Base-by-base conservation (phyloP, 1,140 invertebrate species). In the Pemphigus obesinymphae region DNA sequence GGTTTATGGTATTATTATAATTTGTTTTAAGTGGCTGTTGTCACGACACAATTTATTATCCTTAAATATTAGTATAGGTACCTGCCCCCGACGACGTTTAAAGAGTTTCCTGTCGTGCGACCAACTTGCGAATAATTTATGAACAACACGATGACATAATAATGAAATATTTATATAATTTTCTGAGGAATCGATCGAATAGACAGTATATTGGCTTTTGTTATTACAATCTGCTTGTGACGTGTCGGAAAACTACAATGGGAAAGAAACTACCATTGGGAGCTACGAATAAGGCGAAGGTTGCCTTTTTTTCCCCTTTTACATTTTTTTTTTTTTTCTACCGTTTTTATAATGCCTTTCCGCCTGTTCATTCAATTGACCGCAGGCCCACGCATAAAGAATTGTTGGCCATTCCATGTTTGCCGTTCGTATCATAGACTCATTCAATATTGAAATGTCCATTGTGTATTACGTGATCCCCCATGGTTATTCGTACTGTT, bases 391-490 rank as follows among this genome's bases (percentile, higher is more conserved):
- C 55, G 53, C 75, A 61, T 63, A 63, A 61, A 15, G 17, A 37
- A 80, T 23, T 20, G 50, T 78, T 20, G 50, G 23, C 76, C 53
- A 40, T 78, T 78, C 31, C 73, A n/a, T 55, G 70, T 48, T 26
- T 23, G 34, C 13, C n/a, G 4, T 55, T 45, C 55, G 13, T 61
- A 45, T 76, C 34, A 10, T 26, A 50, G n/a, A 23, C 76, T 80
- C 76, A 63, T 80, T 80, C 76, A 63, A 80, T 80, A 80, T 80
- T 63, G 76, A 80, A 61, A 63, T 45, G 55, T 63, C 76, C 55
- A 45, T 80, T 45, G 55, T 31, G 37, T n/a, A 58, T 20, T 55
- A 37, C 73, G 73, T 58, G 31, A 20, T 55, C 31, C 31, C 20
- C n/a, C 50, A 20, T 5, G 73, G 37, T 43, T 61, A 55, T 55